Evolutionary conservation across 2,113 vertebrate species (phyloP).

Genomic region (Marmota flaviventris): DNA sequence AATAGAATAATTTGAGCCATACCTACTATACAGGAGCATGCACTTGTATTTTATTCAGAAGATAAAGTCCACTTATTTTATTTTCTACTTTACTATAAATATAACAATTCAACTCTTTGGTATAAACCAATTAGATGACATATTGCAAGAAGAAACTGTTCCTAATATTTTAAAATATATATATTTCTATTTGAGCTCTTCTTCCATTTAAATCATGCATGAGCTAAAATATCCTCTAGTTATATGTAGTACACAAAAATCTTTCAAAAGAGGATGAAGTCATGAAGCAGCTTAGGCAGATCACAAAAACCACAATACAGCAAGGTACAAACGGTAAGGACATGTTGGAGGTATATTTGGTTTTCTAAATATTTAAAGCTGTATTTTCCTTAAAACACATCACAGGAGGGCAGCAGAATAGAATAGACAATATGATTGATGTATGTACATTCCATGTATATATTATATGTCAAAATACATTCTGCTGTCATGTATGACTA

Average conservation of each 20-base stretch:
- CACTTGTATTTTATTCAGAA: constrained; percentile 38
- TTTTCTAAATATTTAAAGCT: constrained; percentile 60
- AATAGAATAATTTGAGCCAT: background rate
- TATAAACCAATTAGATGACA: constrained; percentile 45
- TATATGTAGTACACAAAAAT: constrained; percentile 45
- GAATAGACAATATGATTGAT: too few relatives aligned
- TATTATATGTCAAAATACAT: too few relatives aligned
- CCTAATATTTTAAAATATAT: constrained; percentile 22
- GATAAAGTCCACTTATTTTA: constrained; percentile 31
- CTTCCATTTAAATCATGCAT: constrained; percentile 52
- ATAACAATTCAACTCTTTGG: background rate
- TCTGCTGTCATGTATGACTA: too few relatives aligned
- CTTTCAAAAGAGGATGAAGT: constrained; percentile 27
- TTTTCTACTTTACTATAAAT: constrained; percentile 58
- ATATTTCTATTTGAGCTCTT: constrained; percentile 56
- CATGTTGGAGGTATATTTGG: background rate
- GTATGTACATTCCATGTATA: too few relatives aligned
- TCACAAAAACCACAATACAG: background rate
- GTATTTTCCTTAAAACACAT: constrained; percentile 52
- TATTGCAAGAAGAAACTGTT: constrained; percentile 19
- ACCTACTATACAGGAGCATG: background rate
- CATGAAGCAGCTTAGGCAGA: background rate
- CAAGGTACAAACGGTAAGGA: constrained; percentile 12
- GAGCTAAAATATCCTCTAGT: constrained; percentile 25
- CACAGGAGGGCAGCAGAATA: background rate